These are phyloP conservation scores for Ectemnius continuus DNA, from an alignment of 2,888 invertebrate genomes.

Conservation along the genomic window DNA sequence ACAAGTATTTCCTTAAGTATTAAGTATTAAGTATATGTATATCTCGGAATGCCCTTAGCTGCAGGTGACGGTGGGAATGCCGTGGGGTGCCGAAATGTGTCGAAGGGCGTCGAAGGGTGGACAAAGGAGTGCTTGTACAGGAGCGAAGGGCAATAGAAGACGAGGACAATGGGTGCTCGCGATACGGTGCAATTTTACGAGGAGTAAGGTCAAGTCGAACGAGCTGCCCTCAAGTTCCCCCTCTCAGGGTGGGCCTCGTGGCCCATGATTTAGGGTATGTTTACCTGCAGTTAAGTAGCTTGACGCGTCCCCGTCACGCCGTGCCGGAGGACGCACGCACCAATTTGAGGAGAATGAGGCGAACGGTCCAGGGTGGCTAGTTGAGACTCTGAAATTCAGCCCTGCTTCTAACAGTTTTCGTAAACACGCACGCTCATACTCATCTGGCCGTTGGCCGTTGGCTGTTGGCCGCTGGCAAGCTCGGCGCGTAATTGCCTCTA, in stretches of 20 bases:
- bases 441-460: constrained; percentile 10
- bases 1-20: no score
- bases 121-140: constrained; percentile 26
- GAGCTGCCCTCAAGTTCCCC: constrained; percentile 22
- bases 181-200: constrained; percentile 56
- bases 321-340: constrained; percentile 50
- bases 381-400: constrained; percentile 56
- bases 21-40: no score
- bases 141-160: constrained; percentile 37
- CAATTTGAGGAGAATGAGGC: constrained; percentile 62
- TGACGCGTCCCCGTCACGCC: constrained; percentile 62
- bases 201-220: constrained; percentile 53
- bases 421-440: constrained; percentile 61
- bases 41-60: constrained; percentile 38
- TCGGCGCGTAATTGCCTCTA: constrained; percentile 53
- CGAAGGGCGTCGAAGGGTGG: constrained; percentile 8
- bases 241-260: not conserved
- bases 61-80: constrained; percentile 26
- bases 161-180: constrained; percentile 49
- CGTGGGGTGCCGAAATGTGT: not conserved
- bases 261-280: constrained; percentile 68
- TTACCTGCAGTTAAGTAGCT: constrained; percentile 71
- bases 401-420: constrained; percentile 64
- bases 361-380: constrained; percentile 54
- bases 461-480: constrained; percentile 4